Conservation (phyloP, 2,113 vertebrate species). For the Anoplopoma fimbria region DNA sequence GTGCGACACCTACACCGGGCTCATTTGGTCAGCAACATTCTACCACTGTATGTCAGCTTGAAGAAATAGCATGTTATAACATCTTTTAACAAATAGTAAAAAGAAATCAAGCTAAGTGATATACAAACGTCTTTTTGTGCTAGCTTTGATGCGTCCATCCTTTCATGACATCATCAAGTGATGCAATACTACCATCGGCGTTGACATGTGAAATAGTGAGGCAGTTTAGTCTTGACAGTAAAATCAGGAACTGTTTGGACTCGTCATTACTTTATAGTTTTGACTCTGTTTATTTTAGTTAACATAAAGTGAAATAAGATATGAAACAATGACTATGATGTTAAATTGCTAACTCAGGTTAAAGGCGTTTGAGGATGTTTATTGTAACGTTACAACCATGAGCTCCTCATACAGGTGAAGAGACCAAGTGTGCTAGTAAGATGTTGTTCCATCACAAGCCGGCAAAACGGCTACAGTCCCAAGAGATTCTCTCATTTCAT, state of each 20-base stretch:
- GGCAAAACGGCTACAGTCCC: background rate
- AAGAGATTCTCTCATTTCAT: background rate
- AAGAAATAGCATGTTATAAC: too few species aligned
- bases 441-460: background rate
- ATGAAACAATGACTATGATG: background rate
- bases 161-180: constrained; percentile 8
- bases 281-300: background rate
- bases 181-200: constrained; percentile 18
- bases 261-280: background rate
- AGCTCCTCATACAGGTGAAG: background rate
- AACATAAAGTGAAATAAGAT: background rate
- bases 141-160: background rate
- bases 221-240: background rate
- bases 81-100: background rate
- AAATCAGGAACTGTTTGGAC: background rate
- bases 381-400: background rate
- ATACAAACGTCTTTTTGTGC: background rate
- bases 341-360: background rate
- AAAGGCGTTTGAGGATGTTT: background rate
- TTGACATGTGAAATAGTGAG: background rate
- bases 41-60: background rate
- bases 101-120: background rate
- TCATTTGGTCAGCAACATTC: background rate
- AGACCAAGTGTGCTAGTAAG: background rate
- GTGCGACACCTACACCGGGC: background rate